phyloP scores from a whole-genome alignment of 2,797 vertebrate genomes.

The Poeciliopsis infans region DNA sequence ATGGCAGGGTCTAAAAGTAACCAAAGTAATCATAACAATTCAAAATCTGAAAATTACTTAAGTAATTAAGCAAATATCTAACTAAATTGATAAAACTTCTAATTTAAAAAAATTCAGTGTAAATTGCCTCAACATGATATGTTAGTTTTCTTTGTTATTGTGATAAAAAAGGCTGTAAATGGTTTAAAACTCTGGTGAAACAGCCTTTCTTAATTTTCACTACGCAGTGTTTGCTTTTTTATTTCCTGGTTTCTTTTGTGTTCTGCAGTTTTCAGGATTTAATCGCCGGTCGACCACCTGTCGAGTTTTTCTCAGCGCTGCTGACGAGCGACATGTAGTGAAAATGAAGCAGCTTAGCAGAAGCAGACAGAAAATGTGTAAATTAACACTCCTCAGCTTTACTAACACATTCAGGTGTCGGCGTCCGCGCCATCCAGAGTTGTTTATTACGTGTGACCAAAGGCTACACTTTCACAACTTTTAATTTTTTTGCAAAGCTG shows the following conservation, averaged over 20 bases:
- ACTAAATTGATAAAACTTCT: too few relatives aligned
- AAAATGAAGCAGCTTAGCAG: slow-evolving; percentile 12
- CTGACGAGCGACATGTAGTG: slow-evolving; percentile 2
- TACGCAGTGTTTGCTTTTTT: background rate
- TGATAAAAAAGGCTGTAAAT: too few relatives aligned
- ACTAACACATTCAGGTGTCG: slow-evolving; percentile 51
- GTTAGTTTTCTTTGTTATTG: too few relatives aligned
- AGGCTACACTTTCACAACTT: background rate
- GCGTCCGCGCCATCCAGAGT: slow-evolving; percentile 28
- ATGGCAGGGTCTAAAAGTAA: too few relatives aligned
- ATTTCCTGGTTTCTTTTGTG: background rate
- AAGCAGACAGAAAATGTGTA: slow-evolving; percentile 41
- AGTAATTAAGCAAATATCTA: too few relatives aligned
- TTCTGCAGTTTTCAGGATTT: background rate
- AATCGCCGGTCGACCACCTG: slow-evolving; percentile 7
- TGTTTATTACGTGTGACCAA: slow-evolving; percentile 6
- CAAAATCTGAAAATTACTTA: too few relatives aligned
- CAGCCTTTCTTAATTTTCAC: background rate
- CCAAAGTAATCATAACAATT: too few relatives aligned
- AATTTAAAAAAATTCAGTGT: too few relatives aligned
- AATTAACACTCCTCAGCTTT: slow-evolving; percentile 45
- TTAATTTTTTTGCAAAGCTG: slow-evolving; percentile 1
- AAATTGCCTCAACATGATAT: too few relatives aligned
- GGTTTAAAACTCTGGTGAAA: background rate
- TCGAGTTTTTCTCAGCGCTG: background rate